Percentiles rank a stretch among this genome's conserved stretches.
These are phyloP conservation scores for Agrotis segetum DNA, from an alignment of 2,888 invertebrate species.

Conservation along the genomic window DNA sequence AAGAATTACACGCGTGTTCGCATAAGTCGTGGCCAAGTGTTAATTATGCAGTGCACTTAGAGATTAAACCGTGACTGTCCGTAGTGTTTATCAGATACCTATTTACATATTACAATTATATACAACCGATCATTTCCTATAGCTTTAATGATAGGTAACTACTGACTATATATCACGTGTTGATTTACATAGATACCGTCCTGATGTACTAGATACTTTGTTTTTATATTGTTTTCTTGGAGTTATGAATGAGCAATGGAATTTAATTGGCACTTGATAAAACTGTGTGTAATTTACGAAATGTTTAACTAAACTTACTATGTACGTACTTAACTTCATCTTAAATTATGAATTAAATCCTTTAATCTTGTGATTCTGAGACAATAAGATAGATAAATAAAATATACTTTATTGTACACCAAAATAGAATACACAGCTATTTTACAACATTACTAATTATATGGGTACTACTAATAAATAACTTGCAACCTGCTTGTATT, in stretches of 20 bases:
- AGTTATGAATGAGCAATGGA: conserved; percentile 16
- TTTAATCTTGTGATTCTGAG: background rate
- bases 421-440: too few relatives aligned
- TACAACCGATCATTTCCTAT: conserved; percentile 62
- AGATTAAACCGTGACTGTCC: conserved; percentile 67
- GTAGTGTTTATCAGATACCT: conserved; percentile 54
- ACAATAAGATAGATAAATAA: background rate
- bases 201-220: conserved; percentile 10
- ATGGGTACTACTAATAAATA: too few relatives aligned
- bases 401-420: too few relatives aligned
- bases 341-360: too few relatives aligned
- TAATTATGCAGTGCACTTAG: conserved; percentile 39
- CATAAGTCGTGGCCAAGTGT: background rate
- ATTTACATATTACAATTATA: conserved; percentile 68
- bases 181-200: conserved; percentile 58
- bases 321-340: background rate
- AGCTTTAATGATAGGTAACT: conserved; percentile 63
- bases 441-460: too few relatives aligned
- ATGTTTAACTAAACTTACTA: background rate
- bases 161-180: conserved; percentile 58
- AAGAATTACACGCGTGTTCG: background rate
- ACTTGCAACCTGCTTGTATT: too few relatives aligned
- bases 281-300: background rate
- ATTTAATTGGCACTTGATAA: background rate
- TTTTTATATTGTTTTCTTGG: conserved; percentile 11